Conservation (phyloP, 2,797 vertebrate species). For the Spheniscus humboldti region DNA sequence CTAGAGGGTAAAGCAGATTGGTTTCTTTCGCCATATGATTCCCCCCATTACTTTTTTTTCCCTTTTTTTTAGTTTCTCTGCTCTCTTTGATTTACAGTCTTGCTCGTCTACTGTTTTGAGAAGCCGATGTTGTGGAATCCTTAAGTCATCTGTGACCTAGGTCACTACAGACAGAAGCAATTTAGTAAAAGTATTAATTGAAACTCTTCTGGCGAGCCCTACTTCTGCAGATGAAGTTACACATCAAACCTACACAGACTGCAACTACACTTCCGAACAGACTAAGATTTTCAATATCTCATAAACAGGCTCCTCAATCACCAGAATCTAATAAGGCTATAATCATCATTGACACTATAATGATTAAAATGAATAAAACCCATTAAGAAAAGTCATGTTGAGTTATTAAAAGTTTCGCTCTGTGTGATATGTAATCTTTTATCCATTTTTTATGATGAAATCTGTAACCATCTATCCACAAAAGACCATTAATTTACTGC, state of each 20-base stretch:
- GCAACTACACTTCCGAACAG: constrained; percentile 66
- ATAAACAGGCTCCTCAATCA: constrained; percentile 89
- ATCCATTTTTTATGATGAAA: constrained; percentile 87
- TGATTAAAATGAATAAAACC: constrained; percentile 99
- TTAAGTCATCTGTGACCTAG: constrained; percentile 80
- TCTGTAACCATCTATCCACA: constrained; percentile 84
- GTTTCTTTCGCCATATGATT: background rate
- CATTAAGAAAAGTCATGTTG: constrained; percentile 96
- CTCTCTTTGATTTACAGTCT: constrained; percentile 66
- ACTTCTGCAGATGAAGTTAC: constrained; percentile 75
- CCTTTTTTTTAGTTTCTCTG: background rate
- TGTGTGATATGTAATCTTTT: constrained; percentile 86
- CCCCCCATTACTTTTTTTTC: background rate
- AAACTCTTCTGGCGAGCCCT: constrained; percentile 68
- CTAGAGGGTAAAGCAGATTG: background rate
- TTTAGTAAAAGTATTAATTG: constrained; percentile 81
- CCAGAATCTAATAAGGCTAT: constrained; percentile 90
- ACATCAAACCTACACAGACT: constrained; percentile 71
- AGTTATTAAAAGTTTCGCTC: constrained; percentile 94
- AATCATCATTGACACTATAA: constrained; percentile 99
- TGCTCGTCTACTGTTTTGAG: constrained; percentile 70
- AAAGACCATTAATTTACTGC: constrained; percentile 90
- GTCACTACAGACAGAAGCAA: constrained; percentile 77
- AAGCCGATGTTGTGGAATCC: constrained; percentile 72
- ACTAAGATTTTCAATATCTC: constrained; percentile 80